phyloP scores from a whole-genome alignment of 1,140 invertebrate genomes.

The Mesaphorura yosii region DNA sequence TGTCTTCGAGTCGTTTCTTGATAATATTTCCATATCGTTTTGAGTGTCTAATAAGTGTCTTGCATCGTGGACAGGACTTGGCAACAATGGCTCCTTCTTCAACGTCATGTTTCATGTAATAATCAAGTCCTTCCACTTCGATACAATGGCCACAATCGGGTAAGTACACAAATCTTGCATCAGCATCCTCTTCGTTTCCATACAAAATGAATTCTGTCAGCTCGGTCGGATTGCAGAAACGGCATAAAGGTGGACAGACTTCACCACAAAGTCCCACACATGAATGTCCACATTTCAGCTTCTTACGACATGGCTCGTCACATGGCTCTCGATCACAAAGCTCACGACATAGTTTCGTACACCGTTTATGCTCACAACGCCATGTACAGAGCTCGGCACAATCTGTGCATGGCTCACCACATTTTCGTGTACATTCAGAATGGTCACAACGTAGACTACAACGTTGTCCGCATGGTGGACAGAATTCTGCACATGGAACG shows the following conservation, averaged over 20 bases:
- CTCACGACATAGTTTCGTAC: conserved; percentile 43
- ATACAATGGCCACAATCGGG: conserved; percentile 52
- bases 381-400: conserved; percentile 40
- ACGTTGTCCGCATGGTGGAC: conserved; percentile 47
- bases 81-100: conserved; percentile 33
- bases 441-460: conserved; percentile 49
- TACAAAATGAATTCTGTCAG: conserved; percentile 43
- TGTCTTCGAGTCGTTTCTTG: conserved; percentile 34
- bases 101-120: conserved; percentile 34
- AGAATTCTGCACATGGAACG: conserved; percentile 46
- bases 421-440: conserved; percentile 43
- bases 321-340: conserved; percentile 43
- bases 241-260: conserved; percentile 41
- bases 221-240: conserved; percentile 38
- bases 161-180: conserved; percentile 43
- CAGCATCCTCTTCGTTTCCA: neutral
- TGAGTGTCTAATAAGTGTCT: conserved; percentile 38
- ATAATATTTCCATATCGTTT: conserved; percentile 38
- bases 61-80: conserved; percentile 42
- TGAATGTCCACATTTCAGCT: conserved; percentile 46
- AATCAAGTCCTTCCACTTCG: conserved; percentile 45
- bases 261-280: conserved; percentile 53
- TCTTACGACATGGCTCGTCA: conserved; percentile 39
- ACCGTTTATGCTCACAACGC: conserved; percentile 43
- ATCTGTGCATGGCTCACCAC: conserved; percentile 47